Evolutionary conservation across 1,140 invertebrate genomes (phyloP).

Genomic region (Drosophila arawakana): DNA sequence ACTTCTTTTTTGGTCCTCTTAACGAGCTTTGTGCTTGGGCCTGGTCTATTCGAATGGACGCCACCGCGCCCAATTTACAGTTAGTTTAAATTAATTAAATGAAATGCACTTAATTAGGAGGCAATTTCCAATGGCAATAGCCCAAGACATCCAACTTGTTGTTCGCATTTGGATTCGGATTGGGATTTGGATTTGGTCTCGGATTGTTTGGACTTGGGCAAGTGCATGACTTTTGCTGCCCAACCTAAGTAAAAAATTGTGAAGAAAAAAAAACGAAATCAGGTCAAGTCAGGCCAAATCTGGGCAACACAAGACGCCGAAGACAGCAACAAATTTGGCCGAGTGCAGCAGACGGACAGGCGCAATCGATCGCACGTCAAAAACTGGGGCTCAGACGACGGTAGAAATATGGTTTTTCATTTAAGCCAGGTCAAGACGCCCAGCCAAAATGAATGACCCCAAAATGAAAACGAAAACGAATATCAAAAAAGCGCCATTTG

Average conservation of each 20-base stretch:
- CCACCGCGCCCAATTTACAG: slow-evolving; percentile 82
- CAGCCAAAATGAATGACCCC: slow-evolving; percentile 40
- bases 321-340: slow-evolving; percentile 74
- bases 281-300: slow-evolving; percentile 41
- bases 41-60: slow-evolving; percentile 33
- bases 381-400: slow-evolving; percentile 74
- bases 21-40: slow-evolving; percentile 43
- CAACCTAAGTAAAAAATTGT: slow-evolving; percentile 59
- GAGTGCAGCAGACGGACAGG: slow-evolving; percentile 60
- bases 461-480: slow-evolving; percentile 79
- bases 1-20: slow-evolving; percentile 47
- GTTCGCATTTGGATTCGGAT: slow-evolving; percentile 22
- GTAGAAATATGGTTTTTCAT: slow-evolving; percentile 80
- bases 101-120: slow-evolving; percentile 82
- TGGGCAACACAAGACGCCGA: slow-evolving; percentile 33
- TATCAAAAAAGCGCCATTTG: slow-evolving; percentile 65
- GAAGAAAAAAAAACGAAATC: slow-evolving; percentile 68
- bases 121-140: slow-evolving; percentile 67
- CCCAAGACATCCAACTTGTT: slow-evolving; percentile 33
- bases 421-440: slow-evolving; percentile 78
- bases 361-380: slow-evolving; percentile 80
- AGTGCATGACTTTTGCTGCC: slow-evolving; percentile 79
- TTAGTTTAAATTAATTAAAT: slow-evolving; percentile 83
- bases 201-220: slow-evolving; percentile 42
- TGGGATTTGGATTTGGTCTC: slow-evolving; percentile 11